These are phyloP conservation scores for Conopomorpha cramerella DNA, from an alignment of 1,140 invertebrate species.

Conservation along the genomic window DNA sequence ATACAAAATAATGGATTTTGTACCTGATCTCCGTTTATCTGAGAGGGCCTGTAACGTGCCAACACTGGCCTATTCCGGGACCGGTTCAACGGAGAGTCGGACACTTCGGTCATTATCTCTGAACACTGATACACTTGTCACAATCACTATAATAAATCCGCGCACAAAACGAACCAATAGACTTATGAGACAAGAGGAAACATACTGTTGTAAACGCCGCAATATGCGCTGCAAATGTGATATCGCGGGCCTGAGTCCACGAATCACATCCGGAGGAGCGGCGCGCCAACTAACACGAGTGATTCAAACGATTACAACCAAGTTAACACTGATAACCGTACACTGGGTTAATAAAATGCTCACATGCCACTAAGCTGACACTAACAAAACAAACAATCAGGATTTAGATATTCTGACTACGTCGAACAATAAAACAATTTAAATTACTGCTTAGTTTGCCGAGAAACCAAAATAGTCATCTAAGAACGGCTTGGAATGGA, in stretches of 20 bases:
- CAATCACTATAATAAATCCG: neutral
- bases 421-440: neutral
- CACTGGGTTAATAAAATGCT: neutral
- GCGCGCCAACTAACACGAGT: conserved; percentile 25
- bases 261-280: conserved; percentile 54
- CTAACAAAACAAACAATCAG: neutral
- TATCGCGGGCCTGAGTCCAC: conserved; percentile 52
- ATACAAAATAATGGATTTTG: conserved; percentile 4
- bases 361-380: neutral
- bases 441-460: neutral
- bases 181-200: conserved; percentile 34
- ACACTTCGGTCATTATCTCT: conserved; percentile 28
- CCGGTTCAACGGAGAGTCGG: conserved; percentile 35
- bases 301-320: conserved; percentile 43
- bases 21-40: conserved; percentile 27
- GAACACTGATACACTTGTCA: conserved; percentile 1
- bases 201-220: conserved; percentile 41
- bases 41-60: conserved; percentile 30
- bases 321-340: neutral
- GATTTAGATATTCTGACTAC: neutral
- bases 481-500: neutral
- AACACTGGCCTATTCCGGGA: conserved; percentile 39
- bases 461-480: neutral
- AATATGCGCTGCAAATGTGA: conserved; percentile 31
- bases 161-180: conserved; percentile 11